These are phyloP conservation scores for Etia nguti DNA, from an alignment of 2,113 vertebrate genomes.

Conservation along the genomic window DNA sequence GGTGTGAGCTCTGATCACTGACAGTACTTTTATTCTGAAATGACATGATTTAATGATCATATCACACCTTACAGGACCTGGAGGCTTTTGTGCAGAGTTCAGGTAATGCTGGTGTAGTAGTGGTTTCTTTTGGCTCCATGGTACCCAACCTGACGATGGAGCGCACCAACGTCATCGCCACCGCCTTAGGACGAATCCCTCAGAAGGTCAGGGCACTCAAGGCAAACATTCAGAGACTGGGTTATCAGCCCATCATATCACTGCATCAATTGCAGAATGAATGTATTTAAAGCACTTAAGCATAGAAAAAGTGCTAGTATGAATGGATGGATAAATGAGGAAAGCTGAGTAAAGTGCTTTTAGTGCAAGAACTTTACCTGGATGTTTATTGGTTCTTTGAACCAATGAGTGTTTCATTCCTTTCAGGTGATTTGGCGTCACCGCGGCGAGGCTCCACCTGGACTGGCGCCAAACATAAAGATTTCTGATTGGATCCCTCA, in stretches of 20 bases:
- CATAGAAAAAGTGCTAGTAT: not conserved
- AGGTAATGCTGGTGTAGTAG: conserved; percentile 75
- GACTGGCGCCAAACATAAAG: not conserved
- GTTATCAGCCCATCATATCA: not conserved
- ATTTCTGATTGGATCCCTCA: not conserved
- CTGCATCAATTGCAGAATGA: not conserved
- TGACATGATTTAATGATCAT: not conserved
- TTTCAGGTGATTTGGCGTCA: not conserved
- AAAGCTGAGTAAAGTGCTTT: not conserved
- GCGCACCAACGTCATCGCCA: conserved; percentile 73
- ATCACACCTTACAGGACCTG: conserved; percentile 51
- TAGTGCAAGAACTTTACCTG: not conserved
- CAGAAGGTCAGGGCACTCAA: conserved; percentile 72
- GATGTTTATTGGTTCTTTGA: not conserved
- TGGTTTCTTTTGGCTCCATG: conserved; percentile 81
- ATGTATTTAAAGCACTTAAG: not conserved
- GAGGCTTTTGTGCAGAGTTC: conserved; percentile 81
- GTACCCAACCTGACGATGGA: conserved; percentile 74
- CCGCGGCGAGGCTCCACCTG: not conserved
- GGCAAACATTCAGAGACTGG: too few species aligned
- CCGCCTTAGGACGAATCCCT: conserved; percentile 75
- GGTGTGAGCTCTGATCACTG: conserved; percentile 11
- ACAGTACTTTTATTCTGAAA: not conserved
- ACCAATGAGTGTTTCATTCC: not conserved
- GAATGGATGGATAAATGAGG: not conserved